Evolutionary conservation across 2,888 invertebrate genomes (phyloP), one percentile per base, ranked within the genome.

Genomic region (Pimpla rufipes): DNA sequence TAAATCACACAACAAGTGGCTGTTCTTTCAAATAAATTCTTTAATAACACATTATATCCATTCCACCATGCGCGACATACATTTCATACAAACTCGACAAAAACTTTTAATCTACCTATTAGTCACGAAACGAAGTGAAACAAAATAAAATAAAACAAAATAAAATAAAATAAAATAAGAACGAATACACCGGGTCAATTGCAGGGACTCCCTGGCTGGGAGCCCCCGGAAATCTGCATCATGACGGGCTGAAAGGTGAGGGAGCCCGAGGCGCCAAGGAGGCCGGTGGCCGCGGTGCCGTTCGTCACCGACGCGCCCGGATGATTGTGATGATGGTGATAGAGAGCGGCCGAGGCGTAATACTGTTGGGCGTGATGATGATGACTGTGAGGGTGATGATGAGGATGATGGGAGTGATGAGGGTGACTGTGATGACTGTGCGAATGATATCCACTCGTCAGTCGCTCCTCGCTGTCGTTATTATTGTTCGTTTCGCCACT

Each of bases 271-370:
- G 81, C 84, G 67, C 87, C 87, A 66, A 83, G 79, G 23, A 74
- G 62, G 37, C 55, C 64, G n/a, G 86, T 68, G 23, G 88, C 84
- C 35, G 85, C 74, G 37, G 40, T 13, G 16, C 75, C 74, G 73
- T 88, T 87, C 35, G 87, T 79, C 76, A 85, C 79, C 55, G 79
- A 79, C 7, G 73, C 78, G 47, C 79, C 76, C 8, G 87, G 86
- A 85, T 91, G 90, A 79, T 92, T 91, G 83, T 92, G 92, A 79
- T 92, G 92, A 81, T 92, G 93, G 79, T 93, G 93, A 82, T 93
- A 92, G 8, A 93, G 87, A 2, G 92, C 90, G 67, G 93, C 91
- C 57, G 93, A 91, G 83, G 93, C 92, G 91, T 93, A 93, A 92
- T 93, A 93, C 88, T 93, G 93, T 87, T 92, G 90, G 42, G 88